Evolutionary conservation across 2,113 vertebrate species (phyloP).

Genomic region (Poecilia latipinna): DNA sequence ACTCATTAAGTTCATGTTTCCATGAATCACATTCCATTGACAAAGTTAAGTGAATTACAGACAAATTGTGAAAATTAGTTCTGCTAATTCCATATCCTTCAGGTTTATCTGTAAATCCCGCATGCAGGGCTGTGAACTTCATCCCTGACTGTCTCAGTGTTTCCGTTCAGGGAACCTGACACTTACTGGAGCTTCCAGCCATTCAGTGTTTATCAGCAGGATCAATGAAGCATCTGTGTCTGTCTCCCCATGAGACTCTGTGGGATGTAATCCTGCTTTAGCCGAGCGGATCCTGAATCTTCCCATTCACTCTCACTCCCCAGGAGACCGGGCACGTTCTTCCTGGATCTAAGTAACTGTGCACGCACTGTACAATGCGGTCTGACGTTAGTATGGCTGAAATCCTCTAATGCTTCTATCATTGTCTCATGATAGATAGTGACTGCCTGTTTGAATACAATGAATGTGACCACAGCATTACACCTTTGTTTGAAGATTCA

Average conservation of each 20-base stretch:
- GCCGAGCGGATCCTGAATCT: constrained; percentile 66
- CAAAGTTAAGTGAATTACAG: constrained; percentile 26
- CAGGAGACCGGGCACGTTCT: constrained; percentile 60
- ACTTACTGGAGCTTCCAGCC: constrained; percentile 55
- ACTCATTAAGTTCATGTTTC: constrained; percentile 24
- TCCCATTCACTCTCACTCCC: constrained; percentile 68
- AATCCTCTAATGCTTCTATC: constrained; percentile 25
- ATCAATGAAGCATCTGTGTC: constrained; percentile 77
- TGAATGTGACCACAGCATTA: neutral
- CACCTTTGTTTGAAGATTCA: neutral
- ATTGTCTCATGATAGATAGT: neutral
- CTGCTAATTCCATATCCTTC: constrained; percentile 32
- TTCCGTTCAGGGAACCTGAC: constrained; percentile 70
- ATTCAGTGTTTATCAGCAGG: constrained; percentile 69
- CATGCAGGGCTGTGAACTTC: constrained; percentile 37
- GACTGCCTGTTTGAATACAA: constrained; percentile 14
- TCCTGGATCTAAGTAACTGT: constrained; percentile 59
- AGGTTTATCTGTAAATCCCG: constrained; percentile 25
- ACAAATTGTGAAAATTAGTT: constrained; percentile 29
- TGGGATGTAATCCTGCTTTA: constrained; percentile 70
- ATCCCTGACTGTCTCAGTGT: constrained; percentile 42
- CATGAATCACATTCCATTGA: constrained; percentile 7
- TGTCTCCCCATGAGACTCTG: constrained; percentile 57
- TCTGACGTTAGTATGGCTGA: constrained; percentile 7
- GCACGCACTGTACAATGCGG: constrained; percentile 20